Evolutionary conservation across 2,797 vertebrate genomes (phyloP).

Genomic region (Gobionotothen gibberifrons): DNA sequence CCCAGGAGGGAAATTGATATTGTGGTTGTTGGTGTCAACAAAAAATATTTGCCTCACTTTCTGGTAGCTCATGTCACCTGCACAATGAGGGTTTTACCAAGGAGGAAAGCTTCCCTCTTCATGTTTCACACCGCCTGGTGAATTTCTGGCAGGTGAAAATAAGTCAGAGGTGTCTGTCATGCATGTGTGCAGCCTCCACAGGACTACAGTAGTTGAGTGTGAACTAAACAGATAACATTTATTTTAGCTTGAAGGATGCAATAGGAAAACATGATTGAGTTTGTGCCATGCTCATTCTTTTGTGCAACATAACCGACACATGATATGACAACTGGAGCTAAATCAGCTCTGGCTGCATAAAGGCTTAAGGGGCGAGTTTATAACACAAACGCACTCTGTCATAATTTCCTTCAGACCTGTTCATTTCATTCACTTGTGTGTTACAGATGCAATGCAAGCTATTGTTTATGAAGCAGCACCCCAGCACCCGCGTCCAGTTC

Average conservation of each 20-base stretch:
- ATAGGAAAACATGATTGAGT: neutral
- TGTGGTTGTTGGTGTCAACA: no score
- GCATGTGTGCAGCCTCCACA: neutral
- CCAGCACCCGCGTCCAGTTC: neutral
- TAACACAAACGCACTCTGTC: conserved; percentile 16
- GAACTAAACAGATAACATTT: neutral
- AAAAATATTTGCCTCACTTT: neutral
- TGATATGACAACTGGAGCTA: conserved; percentile 17
- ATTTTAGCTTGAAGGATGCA: neutral
- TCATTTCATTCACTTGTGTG: conserved; percentile 5
- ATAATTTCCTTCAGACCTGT: conserved; percentile 6
- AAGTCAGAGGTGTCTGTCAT: neutral
- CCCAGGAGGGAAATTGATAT: neutral
- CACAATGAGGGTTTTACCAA: neutral
- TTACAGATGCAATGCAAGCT: neutral
- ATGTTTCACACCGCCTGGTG: neutral
- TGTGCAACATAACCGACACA: no score
- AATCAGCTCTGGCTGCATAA: conserved; percentile 34
- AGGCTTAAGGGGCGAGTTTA: conserved; percentile 2
- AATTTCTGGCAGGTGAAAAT: conserved; percentile 1
- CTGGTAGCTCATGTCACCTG: conserved; percentile 15
- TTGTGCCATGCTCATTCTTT: neutral
- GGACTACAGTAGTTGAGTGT: neutral
- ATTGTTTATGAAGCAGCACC: neutral
- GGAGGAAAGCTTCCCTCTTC: neutral